Conservation (phyloP, 2,797 vertebrate species). For the Staurois parvus region DNA sequence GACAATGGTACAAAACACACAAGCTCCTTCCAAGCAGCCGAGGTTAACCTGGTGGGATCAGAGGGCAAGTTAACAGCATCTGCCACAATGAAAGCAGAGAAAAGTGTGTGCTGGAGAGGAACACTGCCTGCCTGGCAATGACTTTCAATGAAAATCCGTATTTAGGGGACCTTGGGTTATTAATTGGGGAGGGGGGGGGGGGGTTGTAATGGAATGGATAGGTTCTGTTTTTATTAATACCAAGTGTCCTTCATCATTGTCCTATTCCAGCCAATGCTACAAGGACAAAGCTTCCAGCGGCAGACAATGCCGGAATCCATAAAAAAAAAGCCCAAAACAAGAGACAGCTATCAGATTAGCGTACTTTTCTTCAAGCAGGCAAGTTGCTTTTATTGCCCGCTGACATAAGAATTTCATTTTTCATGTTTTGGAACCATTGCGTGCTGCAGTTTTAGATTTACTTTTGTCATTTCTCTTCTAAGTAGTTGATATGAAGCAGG, state of each 20-base stretch:
- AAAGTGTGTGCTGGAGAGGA: neutral
- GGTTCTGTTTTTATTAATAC: slow-evolving; percentile 7
- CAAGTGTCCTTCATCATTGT: slow-evolving; percentile 17
- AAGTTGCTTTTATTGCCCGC: neutral
- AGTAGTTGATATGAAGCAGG: no score
- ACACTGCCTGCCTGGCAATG: neutral
- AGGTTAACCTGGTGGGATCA: slow-evolving; percentile 33
- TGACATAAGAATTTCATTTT: no score
- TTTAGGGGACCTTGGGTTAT: slow-evolving; percentile 8
- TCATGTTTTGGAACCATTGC: no score
- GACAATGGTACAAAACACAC: slow-evolving; percentile 39
- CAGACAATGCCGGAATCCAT: neutral
- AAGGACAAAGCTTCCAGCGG: neutral
- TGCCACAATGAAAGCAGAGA: neutral
- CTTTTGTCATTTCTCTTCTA: no score
- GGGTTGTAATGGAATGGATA: slow-evolving; percentile 13
- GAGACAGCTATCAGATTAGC: neutral
- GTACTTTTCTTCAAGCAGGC: neutral
- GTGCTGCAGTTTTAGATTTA: no score
- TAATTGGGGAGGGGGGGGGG: no score
- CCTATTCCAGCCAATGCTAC: neutral
- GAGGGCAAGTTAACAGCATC: slow-evolving; percentile 15
- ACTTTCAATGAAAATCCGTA: slow-evolving; percentile 10
- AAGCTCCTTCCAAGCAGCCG: slow-evolving; percentile 22
- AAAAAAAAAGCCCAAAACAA: neutral